A percentile compares a stretch with the other conserved stretches of the same genome.
These are phyloP conservation scores for Corvus cornix DNA, from an alignment of 2,113 vertebrate species.

Conservation along the genomic window DNA sequence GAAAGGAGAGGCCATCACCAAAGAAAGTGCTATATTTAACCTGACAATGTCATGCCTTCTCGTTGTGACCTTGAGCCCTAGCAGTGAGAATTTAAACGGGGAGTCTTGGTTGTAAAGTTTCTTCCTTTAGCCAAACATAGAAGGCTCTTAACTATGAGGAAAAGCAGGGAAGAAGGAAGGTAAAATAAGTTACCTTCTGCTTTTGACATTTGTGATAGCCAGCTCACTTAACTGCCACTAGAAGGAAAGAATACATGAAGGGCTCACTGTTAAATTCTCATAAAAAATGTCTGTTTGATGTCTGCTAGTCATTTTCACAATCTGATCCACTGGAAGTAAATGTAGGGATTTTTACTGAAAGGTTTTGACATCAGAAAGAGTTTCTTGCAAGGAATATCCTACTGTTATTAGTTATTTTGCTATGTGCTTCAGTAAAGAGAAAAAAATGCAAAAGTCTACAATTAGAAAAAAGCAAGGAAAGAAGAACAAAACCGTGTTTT, in stretches of 20 bases:
- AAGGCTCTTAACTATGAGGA: neutral
- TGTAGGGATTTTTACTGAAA: neutral
- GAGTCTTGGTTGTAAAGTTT: neutral
- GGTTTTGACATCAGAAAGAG: neutral
- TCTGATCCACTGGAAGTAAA: neutral
- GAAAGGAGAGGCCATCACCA: conserved; percentile 13
- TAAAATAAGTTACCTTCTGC: neutral
- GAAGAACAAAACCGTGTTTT: neutral
- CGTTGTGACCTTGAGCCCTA: conserved; percentile 25
- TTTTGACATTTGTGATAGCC: conserved; percentile 3
- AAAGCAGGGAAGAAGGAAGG: neutral
- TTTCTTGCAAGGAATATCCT: neutral
- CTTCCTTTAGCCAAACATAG: neutral
- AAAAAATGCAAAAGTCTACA: neutral
- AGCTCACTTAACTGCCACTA: neutral
- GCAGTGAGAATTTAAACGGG: neutral
- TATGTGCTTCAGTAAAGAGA: neutral
- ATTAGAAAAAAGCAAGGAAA: neutral
- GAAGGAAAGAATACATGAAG: neutral
- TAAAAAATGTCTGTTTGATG: conserved; percentile 40
- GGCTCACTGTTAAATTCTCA: conserved; percentile 15
- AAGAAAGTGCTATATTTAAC: conserved; percentile 63
- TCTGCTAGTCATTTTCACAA: conserved; percentile 30
- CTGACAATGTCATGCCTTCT: neutral
- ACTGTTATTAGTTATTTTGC: neutral